Evolutionary conservation across 2,888 invertebrate genomes (phyloP), one percentile per base, ranked within the genome.

Genomic region (Parascotia fuliginaria): DNA sequence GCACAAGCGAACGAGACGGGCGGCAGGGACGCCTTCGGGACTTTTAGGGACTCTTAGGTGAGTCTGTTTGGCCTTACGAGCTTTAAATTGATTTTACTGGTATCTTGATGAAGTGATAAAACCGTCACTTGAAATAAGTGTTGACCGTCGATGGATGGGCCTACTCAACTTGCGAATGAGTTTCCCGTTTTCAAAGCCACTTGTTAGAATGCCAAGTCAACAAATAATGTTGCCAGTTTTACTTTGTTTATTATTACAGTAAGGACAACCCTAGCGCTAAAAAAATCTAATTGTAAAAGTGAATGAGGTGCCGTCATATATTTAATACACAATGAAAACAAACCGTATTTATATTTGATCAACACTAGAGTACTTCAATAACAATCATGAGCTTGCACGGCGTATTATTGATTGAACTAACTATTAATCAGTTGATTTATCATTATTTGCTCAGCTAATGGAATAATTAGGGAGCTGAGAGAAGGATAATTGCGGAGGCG

Each of bases 1-100:
- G 91, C 89, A 83, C 87, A 87, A 86, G 91, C 87, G 89, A 89
- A 87, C 89, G 89, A 89, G 88, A 89, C 90, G 89, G 86, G 86
- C 79, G 81, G 83, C 86, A 81, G 88, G 89, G 89, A 84, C 88
- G 88, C 85, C 88, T 87, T 85, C 83, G 81, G 87, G 87, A 88
- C 87, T 89, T 89, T 89, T 87, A 87, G 90, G 88, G 90, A 87
- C 89, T 88, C 87, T 83, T 87, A 87, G 88, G 85, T 84, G 84
- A 84, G 86, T 79, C 85, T 79, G 77, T 69, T 70, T 77, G 81
- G 82, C 83, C 85, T 85, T 81, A 83, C 79, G 70, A 79, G 70
- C 77, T 80, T 82, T 77, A 86, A 89, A 90, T 89, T 89, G 88
- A 89, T 89, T 89, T 87, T 75, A 73, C 78, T 80, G 79, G 80